Evolutionary conservation across 1,140 invertebrate genomes (phyloP), one percentile per base, ranked within the genome.

Genomic region (Tetraneura akinire): DNA sequence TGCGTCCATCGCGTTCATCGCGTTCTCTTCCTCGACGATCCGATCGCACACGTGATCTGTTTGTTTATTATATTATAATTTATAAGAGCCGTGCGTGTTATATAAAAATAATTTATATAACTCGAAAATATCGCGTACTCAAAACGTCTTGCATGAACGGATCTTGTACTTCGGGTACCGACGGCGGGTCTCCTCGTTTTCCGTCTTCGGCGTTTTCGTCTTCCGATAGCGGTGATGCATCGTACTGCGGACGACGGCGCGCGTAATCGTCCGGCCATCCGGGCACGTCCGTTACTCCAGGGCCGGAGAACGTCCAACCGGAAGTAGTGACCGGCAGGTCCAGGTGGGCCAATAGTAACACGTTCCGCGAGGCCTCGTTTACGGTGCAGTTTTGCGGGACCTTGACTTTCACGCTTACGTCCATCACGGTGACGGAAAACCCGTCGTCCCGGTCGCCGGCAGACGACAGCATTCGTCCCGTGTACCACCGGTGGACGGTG

Each of bases 31-130:
- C 16, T 32, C 29, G 60, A 32, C 9, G 26, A 62, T 62, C 9
- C 60, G 60, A 62, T 62, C 9, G 60, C 60, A 62, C 29, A 62
- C 60, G 60, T 62, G 60, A 62, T 29, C 60, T 62, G 9, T 42
- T 5, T 60, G 42, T 42, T 4, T 42, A 42, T 42, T 5, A 42
- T 5, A 42, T 42, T 10, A 10, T n/a, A n/a, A n/a, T n/a, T n/a
- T n/a, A n/a, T n/a, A n/a, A n/a, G n/a, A n/a, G n/a, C n/a, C n/a
- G n/a, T n/a, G n/a, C n/a, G n/a, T n/a, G n/a, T n/a, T n/a, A n/a
- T n/a, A n/a, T n/a, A n/a, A n/a, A n/a, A n/a, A n/a, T n/a, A n/a
- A n/a, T n/a, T n/a, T n/a, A n/a, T n/a, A n/a, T n/a, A n/a, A n/a
- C n/a, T n/a, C 8, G 32, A 37, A 37, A 29, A 60, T 29, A 60